These are phyloP conservation scores for Sinocyclocheilus anshuiensis DNA, from an alignment of 2,113 vertebrate genomes.

Conservation along the genomic window DNA sequence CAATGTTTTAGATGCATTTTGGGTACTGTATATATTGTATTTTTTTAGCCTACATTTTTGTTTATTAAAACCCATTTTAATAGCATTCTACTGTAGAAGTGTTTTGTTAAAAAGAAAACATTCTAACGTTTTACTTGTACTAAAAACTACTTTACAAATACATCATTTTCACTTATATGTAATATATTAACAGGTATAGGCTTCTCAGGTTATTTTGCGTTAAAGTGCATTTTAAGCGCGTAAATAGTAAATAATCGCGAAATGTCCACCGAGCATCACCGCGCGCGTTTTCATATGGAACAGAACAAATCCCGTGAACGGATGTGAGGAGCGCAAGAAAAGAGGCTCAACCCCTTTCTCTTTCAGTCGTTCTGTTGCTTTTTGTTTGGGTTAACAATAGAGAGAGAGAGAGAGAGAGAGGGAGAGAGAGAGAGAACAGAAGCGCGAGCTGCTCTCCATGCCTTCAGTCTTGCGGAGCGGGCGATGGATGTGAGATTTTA, in stretches of 20 bases:
- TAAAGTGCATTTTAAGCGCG: not conserved
- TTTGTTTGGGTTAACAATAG: conserved; percentile 70
- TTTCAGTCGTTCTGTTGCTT: conserved; percentile 68
- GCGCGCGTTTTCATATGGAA: conserved; percentile 52
- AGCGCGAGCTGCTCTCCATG: conserved; percentile 77
- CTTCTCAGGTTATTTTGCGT: not conserved
- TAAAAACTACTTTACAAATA: not conserved
- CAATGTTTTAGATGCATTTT: not conserved
- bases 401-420: conserved; percentile 42
- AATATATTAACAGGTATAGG: not conserved
- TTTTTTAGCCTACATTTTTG: not conserved
- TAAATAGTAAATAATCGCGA: conserved; percentile 53
- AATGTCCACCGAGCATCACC: conserved; percentile 65
- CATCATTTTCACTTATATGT: not conserved
- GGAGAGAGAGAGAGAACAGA: conserved; percentile 49
- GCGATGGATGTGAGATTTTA: conserved; percentile 96
- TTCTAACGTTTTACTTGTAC: not conserved
- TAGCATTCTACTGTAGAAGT: not conserved
- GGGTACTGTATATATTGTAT: not conserved
- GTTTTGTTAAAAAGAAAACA: not conserved
- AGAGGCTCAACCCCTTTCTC: conserved; percentile 63
- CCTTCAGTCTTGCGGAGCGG: conserved; percentile 81
- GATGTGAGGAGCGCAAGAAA: conserved; percentile 62
- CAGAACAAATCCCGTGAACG: conserved; percentile 60
- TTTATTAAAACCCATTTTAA: not conserved